Evolutionary conservation across 2,113 vertebrate species (phyloP).

Genomic region (Nothocercus julius): DNA sequence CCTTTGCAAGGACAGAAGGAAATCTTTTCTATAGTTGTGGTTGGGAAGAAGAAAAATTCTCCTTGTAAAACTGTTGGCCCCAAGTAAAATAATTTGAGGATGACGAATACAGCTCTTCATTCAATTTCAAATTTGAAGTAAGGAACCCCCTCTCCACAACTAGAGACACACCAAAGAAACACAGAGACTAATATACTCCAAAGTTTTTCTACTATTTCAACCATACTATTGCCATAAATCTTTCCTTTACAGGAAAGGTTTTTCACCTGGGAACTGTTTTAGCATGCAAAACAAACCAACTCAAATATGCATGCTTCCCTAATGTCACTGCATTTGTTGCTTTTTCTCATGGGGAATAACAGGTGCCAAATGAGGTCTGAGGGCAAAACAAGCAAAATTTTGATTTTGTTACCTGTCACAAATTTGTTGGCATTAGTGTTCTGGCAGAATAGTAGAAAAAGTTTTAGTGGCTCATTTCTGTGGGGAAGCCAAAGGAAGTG

Average conservation of each 20-base stretch:
- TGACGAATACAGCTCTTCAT: neutral
- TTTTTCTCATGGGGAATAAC: neutral
- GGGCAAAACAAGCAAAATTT: neutral
- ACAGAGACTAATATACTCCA: neutral
- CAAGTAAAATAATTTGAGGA: neutral
- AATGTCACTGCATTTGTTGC: neutral
- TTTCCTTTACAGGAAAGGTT: neutral
- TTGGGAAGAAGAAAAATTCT: neutral
- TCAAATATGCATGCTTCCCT: fast-evolving
- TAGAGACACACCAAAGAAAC: neutral
- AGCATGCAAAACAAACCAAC: neutral
- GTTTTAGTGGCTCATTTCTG: neutral
- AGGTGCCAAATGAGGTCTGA: neutral
- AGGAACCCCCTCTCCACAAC: neutral
- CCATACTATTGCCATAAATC: neutral
- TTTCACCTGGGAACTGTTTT: neutral
- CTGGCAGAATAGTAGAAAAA: neutral
- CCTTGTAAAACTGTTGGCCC: neutral
- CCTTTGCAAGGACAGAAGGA: neutral
- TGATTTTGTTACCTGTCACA: neutral
- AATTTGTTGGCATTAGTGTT: neutral
- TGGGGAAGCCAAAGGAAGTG: neutral
- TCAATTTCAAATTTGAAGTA: neutral
- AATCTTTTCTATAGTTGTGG: neutral
- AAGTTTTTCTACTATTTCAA: neutral